Base-by-base conservation (phyloP, 2,113 vertebrate species). In the Calyptomena viridis region DNA sequence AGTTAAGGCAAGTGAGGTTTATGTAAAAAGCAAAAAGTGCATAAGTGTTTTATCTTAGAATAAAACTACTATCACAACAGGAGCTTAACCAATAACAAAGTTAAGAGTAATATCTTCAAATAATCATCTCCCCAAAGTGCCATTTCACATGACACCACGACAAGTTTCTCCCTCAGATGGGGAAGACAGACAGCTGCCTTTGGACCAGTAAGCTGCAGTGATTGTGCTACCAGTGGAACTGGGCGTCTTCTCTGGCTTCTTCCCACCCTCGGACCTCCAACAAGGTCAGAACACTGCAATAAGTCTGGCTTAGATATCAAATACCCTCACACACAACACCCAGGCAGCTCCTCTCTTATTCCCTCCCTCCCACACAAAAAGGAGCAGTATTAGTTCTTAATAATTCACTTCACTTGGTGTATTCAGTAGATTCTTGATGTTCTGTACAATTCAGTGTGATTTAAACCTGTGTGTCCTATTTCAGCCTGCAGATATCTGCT, bases 301-400 rank as follows among this genome's bases (percentile, higher is more conserved):
- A 30, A 72, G 6, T 50, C 62, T 89, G 28, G 24, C 22, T 64
- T 39, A 23, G 58, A 24, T 72, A 46, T 35, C 2, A 8, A 33
- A 73, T 59, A 20, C 4, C 71, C 16, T 37, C 0, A 0, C 22
- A 19, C 28, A n/a, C 19, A n/a, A 2, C 30, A 47, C 9, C 40
- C 64, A 91, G 33, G n/a, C 19, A 63, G 14, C 31, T 67, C 8
- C 28, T 37, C 47, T n/a, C 19, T 72, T 30, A 55, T 11, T 74
- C 27, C 21, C 11, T 64, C 81, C 67, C 39, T 42, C 30, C 53
- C 3, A 1, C 52, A 59, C 15, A 21, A 53, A 82, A 77, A 53
- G n/a, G 21, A 60, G 8, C 17, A 50, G 7, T 16, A 10, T 3
- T 28, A 7, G 1, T 3, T 62, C 62, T 31, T 76, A 92, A 49